Percentiles rank a stretch among this genome's conserved stretches.
Conservation (phyloP, 35 echinoderm and acorn worm genomes). For the Lytechinus variegatus region DNA sequence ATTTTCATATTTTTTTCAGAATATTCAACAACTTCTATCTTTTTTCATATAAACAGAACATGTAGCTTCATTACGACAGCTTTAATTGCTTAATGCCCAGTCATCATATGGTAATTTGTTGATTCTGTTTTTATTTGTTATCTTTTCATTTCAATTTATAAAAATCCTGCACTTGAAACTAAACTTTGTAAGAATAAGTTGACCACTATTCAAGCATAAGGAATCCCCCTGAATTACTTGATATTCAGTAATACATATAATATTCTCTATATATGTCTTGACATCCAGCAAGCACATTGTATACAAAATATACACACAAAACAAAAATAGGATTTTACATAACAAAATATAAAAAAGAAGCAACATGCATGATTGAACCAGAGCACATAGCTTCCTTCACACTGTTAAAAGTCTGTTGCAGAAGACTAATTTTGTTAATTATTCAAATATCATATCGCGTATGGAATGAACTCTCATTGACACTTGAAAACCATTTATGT, state of each 20-base stretch:
- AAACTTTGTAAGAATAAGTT: background rate
- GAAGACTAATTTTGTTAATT: conserved; percentile 18
- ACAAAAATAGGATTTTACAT: background rate
- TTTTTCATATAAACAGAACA: too few relatives aligned
- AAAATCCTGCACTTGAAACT: background rate
- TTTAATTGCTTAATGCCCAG: too few relatives aligned
- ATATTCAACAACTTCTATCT: too few relatives aligned
- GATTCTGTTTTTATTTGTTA: too few relatives aligned
- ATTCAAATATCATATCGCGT: background rate
- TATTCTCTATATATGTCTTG: background rate
- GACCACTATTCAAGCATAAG: background rate
- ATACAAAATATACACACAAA: background rate
- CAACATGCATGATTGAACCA: background rate
- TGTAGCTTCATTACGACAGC: too few relatives aligned
- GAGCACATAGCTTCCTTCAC: background rate
- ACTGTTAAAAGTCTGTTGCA: conserved; percentile 27
- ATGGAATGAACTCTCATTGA: conserved; percentile 34
- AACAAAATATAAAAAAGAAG: background rate
- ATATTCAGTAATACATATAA: background rate
- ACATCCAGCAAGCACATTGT: background rate
- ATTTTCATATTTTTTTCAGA: too few relatives aligned
- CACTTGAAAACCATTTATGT: background rate
- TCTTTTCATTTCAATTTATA: background rate
- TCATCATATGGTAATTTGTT: too few relatives aligned
- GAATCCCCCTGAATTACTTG: background rate